phyloP scores from a whole-genome alignment of 1,140 invertebrate genomes.

The Chymomyza costata region DNA sequence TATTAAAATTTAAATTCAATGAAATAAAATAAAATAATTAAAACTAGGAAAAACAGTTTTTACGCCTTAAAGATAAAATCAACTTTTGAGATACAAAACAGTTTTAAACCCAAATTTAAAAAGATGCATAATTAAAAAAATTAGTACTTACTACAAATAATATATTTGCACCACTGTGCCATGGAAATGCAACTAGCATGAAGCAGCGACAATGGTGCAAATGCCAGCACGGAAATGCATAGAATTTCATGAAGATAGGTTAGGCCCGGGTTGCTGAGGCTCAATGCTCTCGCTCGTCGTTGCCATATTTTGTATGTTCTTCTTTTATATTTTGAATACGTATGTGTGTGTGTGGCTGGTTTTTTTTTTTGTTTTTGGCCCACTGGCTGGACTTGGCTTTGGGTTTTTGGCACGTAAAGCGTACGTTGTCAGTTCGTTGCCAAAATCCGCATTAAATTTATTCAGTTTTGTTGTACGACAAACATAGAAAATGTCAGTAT shows the following conservation, averaged over 20 bases:
- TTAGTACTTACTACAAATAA: too few species aligned
- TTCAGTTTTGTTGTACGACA: slow-evolving; percentile 63
- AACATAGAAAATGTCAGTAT: slow-evolving; percentile 51
- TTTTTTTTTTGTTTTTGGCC: too few species aligned
- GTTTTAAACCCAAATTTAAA: too few species aligned
- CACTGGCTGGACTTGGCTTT: slow-evolving; percentile 20
- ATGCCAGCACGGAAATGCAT: slow-evolving; percentile 70
- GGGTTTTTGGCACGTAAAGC: slow-evolving; percentile 54
- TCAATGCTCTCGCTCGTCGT: slow-evolving; percentile 29
- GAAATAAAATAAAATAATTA: too few species aligned
- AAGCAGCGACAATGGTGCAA: slow-evolving; percentile 48
- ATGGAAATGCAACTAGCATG: slow-evolving; percentile 37
- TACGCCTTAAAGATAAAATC: too few species aligned
- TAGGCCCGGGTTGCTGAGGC: background rate
- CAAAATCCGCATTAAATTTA: slow-evolving; percentile 72
- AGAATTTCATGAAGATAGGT: slow-evolving; percentile 52
- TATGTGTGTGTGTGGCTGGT: too few species aligned
- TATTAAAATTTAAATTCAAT: too few species aligned
- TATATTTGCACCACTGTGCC: slow-evolving; percentile 23
- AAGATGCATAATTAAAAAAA: too few species aligned
- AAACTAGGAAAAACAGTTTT: too few species aligned
- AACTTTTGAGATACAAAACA: too few species aligned
- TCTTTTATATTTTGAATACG: too few species aligned
- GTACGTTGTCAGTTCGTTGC: slow-evolving; percentile 64
- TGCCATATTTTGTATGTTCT: slow-evolving; percentile 2